Percentiles rank a stretch among this genome's conserved stretches.
Conservation (phyloP, 1,140 invertebrate genomes). For the Temnothorax nylanderi region DNA sequence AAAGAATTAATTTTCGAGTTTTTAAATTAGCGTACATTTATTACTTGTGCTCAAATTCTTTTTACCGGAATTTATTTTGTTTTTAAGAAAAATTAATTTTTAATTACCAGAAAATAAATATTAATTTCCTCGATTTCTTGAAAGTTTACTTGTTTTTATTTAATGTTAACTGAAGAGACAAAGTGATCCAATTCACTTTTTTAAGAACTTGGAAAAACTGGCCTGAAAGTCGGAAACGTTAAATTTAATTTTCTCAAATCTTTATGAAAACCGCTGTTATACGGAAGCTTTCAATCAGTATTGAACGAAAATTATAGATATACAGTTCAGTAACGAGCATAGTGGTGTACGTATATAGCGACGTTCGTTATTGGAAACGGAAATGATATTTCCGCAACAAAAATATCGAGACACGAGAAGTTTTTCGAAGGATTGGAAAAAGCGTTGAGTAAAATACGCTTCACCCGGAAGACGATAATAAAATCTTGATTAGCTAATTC, state of each 20-base stretch:
- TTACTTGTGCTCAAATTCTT: background rate
- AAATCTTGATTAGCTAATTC: background rate
- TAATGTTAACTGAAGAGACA: background rate
- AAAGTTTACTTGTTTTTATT: background rate
- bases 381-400: conserved; percentile 14
- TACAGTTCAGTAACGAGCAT: background rate
- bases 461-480: background rate
- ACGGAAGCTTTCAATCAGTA: background rate
- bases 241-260: background rate
- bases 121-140: background rate
- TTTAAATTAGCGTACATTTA: background rate
- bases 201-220: background rate
- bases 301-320: background rate
- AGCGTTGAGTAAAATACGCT: background rate
- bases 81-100: background rate
- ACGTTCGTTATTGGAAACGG: background rate
- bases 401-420: background rate
- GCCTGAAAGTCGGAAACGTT: background rate
- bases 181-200: background rate
- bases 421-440: background rate
- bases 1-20: background rate
- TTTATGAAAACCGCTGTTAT: background rate
- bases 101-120: background rate
- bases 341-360: background rate
- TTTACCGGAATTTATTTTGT: background rate